Base-by-base conservation (phyloP, 2,113 vertebrate species). In the Todiramphus saurophagus region DNA sequence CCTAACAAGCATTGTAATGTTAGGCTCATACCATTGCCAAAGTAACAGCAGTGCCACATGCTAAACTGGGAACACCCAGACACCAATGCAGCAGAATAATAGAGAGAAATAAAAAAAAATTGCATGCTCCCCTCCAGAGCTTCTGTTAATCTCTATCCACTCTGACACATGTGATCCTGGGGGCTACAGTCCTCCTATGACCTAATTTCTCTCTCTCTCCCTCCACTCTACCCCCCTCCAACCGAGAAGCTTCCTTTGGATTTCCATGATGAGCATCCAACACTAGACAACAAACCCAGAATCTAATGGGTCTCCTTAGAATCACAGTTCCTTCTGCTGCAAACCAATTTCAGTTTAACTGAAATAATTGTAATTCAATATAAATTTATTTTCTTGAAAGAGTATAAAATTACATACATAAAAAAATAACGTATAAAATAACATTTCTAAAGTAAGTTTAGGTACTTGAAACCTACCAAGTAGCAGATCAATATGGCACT, bases 401-500 rank as follows among this genome's bases (percentile, higher is more conserved):
- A 76, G 35, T 41, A 56, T 31, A 68, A 83, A 91, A 60, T 19
- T 53, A 23, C 24, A 62, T 31, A 53, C 2, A 53, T 5, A 41
- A 21, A 87, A 72, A 14, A 51, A 14, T 6, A 19, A 43, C 44
- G 69, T 82, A 91, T 79, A 41, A 94, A 94, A 94, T 72, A 95
- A 89, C 9, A 5, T 58, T 89, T 83, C 51, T 48, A 37, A 87
- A 93, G 27, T 37, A 84, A 94, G 66, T 84, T 87, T 76, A 85
- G 69, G 50, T 93, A 70, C 82, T 96, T 77, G 87, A 94, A 90
- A 80, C 67, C 50, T 89, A 93, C 8, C 13, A 79, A 95, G 75
- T 59, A 44, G n/a, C n/a, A 94, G 72, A 95, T 93, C 85, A 86
- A 1, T 70, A 44, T 96, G 82, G 84, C 63, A 93, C 90, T 94